Conservation (phyloP, 2,888 invertebrate species). For the Baronia brevicornis region DNA sequence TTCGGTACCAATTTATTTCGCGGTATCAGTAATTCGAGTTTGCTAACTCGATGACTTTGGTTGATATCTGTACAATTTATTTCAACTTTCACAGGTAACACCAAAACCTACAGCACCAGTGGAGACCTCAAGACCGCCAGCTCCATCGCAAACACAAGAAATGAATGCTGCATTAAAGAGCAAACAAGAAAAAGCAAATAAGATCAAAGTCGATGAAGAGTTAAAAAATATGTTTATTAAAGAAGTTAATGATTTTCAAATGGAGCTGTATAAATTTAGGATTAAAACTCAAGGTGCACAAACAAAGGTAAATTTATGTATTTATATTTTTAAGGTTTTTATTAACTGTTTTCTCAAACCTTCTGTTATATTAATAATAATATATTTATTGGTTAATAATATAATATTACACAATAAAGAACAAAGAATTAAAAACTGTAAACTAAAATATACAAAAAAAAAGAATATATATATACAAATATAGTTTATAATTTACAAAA, state of each 20-base stretch:
- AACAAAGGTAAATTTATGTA: slow-evolving; percentile 60
- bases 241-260: slow-evolving; percentile 79
- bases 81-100: slow-evolving; percentile 1
- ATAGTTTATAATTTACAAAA: too few species aligned
- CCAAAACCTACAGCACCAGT: slow-evolving; percentile 2
- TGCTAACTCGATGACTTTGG: not conserved
- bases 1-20: too few species aligned
- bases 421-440: too few species aligned
- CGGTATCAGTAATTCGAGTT: too few species aligned
- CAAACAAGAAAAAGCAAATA: slow-evolving; percentile 50
- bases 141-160: slow-evolving; percentile 22
- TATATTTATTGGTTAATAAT: not conserved
- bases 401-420: too few species aligned
- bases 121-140: slow-evolving; percentile 13
- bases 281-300: slow-evolving; percentile 69
- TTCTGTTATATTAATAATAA: not conserved
- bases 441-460: too few species aligned
- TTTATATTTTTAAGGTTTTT: slow-evolving; percentile 3
- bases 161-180: slow-evolving; percentile 49
- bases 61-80: not conserved
- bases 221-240: slow-evolving; percentile 78
- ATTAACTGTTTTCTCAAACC: too few species aligned
- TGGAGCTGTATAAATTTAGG: slow-evolving; percentile 78
- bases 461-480: too few species aligned
- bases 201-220: slow-evolving; percentile 49